Evolutionary conservation across 2,797 vertebrate species (phyloP), one percentile per base, ranked within the genome.

Genomic region (Gymnocypris eckloni): DNA sequence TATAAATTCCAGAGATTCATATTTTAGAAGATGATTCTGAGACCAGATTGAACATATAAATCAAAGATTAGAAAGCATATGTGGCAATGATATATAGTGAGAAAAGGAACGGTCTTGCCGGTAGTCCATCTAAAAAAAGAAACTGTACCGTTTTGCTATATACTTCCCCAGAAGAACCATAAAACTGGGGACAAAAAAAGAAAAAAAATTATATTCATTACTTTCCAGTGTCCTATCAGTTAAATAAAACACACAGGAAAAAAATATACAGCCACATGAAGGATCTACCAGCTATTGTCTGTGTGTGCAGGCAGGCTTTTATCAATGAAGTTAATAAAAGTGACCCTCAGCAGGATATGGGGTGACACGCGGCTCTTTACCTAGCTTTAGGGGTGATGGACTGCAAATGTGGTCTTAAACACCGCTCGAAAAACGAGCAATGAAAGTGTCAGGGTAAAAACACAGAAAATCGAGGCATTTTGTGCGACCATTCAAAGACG

Each of bases 161-260:
- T 93, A 95, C 94, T 94, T 95, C 96, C 93, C 91, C 43, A 95
- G 94, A 96, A 84, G 87, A 22, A n/a, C 90, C 89, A 90, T 90
- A 89, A 92, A 95, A 97, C 95, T 96, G 94, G 92, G 95, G 95
- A 96, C 95, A 95, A 94, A 94, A 96, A 67, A 71, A 11, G 7
- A 4, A 96, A 96, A 96, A 96, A 93, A 92, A 92, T 96, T 91
- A 97, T 96, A 96, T 96, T 97, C 96, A 97, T 97, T 96, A 96
- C 96, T 96, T 97, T 96, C 97, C 95, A 95, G 95, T 96, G 95
- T 94, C 94, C 96, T 97, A 97, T 97, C 97, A 96, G 96, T 95
- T 95, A 96, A 96, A 97, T 95, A 97, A 86, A 97, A 96, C 94
- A 95, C 94, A 77, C 73, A 86, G 87, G 90, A 84, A 87, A 71